Base-by-base conservation (phyloP, 1,140 invertebrate species). In the Cyrtorhinus lividipennis region DNA sequence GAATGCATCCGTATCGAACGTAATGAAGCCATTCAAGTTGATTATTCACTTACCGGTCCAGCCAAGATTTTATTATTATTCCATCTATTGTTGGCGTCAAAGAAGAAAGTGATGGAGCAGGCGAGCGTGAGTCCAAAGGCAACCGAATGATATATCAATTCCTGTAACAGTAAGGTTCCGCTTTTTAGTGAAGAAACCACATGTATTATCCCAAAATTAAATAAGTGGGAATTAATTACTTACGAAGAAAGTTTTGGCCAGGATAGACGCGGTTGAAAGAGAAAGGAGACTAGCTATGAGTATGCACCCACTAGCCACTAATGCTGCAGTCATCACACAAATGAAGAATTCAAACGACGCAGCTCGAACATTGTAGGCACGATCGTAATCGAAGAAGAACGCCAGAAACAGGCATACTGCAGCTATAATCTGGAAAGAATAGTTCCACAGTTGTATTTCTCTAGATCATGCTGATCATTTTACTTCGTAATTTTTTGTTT, bases 171-270 rank as follows among this genome's bases (percentile, higher is more conserved):
- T 48, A 38, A 38, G 15, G 15, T 38, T 38, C n/a, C n/a, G n/a
- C n/a, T n/a, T n/a, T n/a, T n/a, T n/a, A n/a, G n/a, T n/a, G n/a
- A n/a, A n/a, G n/a, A n/a, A n/a, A n/a, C n/a, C n/a, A n/a, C n/a
- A n/a, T n/a, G n/a, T n/a, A n/a, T n/a, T n/a, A n/a, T n/a, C n/a
- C n/a, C n/a, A n/a, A n/a, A n/a, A n/a, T n/a, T n/a, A n/a, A n/a
- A n/a, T n/a, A n/a, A n/a, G n/a, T n/a, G n/a, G n/a, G n/a, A n/a
- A n/a, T n/a, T n/a, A n/a, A n/a, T n/a, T n/a, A 87, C 88, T 89
- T 78, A 91, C 89, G 70, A 86, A 89, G 64, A 88, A 81, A 2
- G 87, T 90, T 76, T 90, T 92, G 0, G 86, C 79, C 64, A 92
- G 81, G 64, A 91, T 84, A 15, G 86, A 81, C 3, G 86, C 84